Evolutionary conservation across 2,797 vertebrate genomes (phyloP).

Genomic region (Poliocrania exsul): DNA sequence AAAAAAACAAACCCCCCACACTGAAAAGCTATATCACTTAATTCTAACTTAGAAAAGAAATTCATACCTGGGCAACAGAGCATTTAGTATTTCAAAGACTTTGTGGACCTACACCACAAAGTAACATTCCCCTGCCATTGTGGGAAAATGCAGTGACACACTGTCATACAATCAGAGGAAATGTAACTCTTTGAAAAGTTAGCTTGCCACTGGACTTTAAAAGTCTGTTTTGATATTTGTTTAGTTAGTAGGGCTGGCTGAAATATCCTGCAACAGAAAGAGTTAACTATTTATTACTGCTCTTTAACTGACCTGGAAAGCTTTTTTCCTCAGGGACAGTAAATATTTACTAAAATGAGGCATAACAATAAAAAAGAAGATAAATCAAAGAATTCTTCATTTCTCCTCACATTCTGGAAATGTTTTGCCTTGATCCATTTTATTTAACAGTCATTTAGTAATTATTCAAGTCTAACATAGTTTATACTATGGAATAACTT

Average conservation of each 20-base stretch:
- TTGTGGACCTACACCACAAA: not conserved
- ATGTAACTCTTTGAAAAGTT: not conserved
- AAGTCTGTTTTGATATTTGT: not conserved
- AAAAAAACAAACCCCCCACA: not conserved
- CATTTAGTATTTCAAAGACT: not conserved
- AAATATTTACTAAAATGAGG: not conserved
- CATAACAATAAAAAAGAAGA: not conserved
- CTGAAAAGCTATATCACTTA: not conserved
- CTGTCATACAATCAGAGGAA: not conserved
- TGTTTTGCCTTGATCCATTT: not conserved
- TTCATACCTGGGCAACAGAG: not conserved
- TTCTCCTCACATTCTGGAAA: not conserved
- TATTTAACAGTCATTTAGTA: not conserved
- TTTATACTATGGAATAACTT: not conserved
- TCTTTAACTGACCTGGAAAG: not conserved
- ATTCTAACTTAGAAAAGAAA: not conserved
- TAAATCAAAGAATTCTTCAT: not conserved
- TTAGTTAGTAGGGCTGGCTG: not conserved
- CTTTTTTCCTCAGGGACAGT: not conserved
- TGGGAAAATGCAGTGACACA: not conserved
- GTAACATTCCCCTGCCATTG: fast-evolving
- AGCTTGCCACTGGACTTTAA: not conserved
- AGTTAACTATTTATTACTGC: not conserved
- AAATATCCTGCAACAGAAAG: not conserved
- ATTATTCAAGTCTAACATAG: not conserved